Evolutionary conservation across 2,113 vertebrate genomes (phyloP).

Genomic region (Nansenia antarctica): DNA sequence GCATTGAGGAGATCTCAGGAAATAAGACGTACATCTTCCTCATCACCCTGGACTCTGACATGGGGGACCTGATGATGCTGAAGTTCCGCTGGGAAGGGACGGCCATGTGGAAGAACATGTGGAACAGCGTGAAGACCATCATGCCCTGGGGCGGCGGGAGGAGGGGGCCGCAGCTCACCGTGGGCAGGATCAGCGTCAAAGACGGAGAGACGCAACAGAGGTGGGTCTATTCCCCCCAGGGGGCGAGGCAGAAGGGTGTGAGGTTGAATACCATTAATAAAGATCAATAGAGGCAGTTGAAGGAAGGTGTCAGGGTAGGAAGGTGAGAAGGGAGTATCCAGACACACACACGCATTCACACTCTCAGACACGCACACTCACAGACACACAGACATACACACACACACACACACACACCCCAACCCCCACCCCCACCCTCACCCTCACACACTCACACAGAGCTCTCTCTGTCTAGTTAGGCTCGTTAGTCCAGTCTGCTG

Average conservation of each 20-base stretch:
- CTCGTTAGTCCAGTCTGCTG: neutral
- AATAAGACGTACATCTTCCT: conserved; percentile 89
- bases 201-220: conserved; percentile 90
- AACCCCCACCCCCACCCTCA: too few species aligned
- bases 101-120: conserved; percentile 83
- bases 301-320: neutral
- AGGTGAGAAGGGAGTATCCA: neutral
- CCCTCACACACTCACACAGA: neutral
- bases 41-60: conserved; percentile 84
- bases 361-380: too few species aligned
- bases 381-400: too few species aligned
- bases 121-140: conserved; percentile 83
- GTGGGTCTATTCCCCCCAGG: conserved; percentile 60
- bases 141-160: conserved; percentile 76
- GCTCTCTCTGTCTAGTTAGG: neutral
- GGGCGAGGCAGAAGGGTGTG: neutral
- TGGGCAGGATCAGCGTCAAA: conserved; percentile 83
- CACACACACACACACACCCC: too few species aligned
- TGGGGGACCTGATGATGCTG: conserved; percentile 86
- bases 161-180: conserved; percentile 68
- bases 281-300: neutral
- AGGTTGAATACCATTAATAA: neutral
- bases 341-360: neutral
- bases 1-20: conserved; percentile 75
- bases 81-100: conserved; percentile 84